These are phyloP conservation scores for Catocala nupta DNA, from an alignment of 2,888 invertebrate genomes.

Conservation along the genomic window DNA sequence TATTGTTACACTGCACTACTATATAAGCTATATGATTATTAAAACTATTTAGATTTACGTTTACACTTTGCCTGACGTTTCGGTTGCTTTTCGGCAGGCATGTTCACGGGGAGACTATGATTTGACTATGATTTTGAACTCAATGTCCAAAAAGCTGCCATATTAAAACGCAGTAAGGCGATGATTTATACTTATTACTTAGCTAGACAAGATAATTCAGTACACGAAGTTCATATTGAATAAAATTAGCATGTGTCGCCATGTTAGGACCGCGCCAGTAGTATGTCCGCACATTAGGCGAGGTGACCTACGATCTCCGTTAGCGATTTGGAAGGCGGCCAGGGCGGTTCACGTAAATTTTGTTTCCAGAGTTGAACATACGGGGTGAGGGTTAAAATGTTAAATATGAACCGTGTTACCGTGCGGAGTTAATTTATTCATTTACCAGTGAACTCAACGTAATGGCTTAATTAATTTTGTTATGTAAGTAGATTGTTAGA, in stretches of 20 bases:
- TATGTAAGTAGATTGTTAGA: background rate
- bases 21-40: too few species aligned
- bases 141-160: conserved; percentile 48
- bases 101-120: too few species aligned
- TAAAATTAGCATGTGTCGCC: conserved; percentile 61
- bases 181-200: too few species aligned
- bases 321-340: conserved; percentile 75
- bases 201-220: conserved; percentile 45
- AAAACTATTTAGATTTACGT: too few species aligned
- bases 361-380: conserved; percentile 67
- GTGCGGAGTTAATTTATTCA: conserved; percentile 42
- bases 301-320: conserved; percentile 74
- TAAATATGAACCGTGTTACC: conserved; percentile 63
- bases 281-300: conserved; percentile 74
- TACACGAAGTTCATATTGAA: conserved; percentile 58
- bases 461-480: conserved; percentile 21
- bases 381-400: conserved; percentile 66
- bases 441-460: conserved; percentile 33
- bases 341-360: conserved; percentile 71
- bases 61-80: too few species aligned
- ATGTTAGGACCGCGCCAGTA: conserved; percentile 60
- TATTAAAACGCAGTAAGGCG: conserved; percentile 59
- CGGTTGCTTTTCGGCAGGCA: too few species aligned
- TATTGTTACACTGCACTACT: too few species aligned
- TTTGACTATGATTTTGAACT: too few species aligned